phyloP scores from a whole-genome alignment of 2,888 invertebrate species.

The Parascotia fuliginaria region DNA sequence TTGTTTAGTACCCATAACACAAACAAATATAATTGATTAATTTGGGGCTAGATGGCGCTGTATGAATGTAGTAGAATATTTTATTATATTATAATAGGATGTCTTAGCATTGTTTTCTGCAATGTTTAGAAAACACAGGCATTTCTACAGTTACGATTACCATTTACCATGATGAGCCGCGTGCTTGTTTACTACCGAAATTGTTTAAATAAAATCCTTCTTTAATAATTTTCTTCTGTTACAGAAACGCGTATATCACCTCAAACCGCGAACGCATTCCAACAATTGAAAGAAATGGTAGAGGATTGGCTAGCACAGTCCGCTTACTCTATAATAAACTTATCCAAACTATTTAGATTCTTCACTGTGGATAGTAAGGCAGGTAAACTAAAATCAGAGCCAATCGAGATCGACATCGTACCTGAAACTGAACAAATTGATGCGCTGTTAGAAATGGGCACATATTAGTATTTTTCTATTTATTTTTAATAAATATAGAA shows the following conservation, averaged over 20 bases:
- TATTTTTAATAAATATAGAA: constrained; percentile 20
- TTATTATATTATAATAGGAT: too few relatives aligned
- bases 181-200: too few relatives aligned
- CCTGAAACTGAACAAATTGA: constrained; percentile 81
- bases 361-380: constrained; percentile 68
- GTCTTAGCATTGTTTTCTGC: too few relatives aligned
- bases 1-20: too few relatives aligned
- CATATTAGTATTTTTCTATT: constrained; percentile 50
- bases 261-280: constrained; percentile 85
- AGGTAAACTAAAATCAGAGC: constrained; percentile 60
- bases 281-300: constrained; percentile 87
- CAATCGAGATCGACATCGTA: constrained; percentile 73
- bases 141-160: too few relatives aligned
- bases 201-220: too few relatives aligned
- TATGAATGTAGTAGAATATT: too few relatives aligned
- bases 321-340: constrained; percentile 88
- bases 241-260: constrained; percentile 82
- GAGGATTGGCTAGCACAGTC: constrained; percentile 89
- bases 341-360: constrained; percentile 85
- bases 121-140: too few relatives aligned
- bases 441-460: constrained; percentile 76
- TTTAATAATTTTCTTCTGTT: constrained; percentile 44
- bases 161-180: too few relatives aligned
- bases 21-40: too few relatives aligned
- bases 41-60: too few relatives aligned